Base-by-base conservation (phyloP, 2,888 invertebrate species). In the Eilema depressum region DNA sequence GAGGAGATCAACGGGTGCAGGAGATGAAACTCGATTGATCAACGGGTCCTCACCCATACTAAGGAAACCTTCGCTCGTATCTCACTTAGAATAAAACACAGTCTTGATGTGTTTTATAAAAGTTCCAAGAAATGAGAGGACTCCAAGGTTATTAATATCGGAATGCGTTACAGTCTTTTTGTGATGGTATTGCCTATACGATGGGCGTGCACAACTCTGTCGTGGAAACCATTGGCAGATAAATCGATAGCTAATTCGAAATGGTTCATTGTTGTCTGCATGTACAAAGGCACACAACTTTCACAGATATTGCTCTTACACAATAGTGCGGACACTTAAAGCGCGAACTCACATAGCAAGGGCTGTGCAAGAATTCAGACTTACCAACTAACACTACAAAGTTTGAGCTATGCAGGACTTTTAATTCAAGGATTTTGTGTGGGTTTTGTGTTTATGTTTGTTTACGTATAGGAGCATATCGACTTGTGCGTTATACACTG, bases 191-290 rank as follows among this genome's bases (percentile, higher is more conserved):
- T 60, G 60, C 53, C 60, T 33, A 59, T 69, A 72, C 57, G 70
- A 75, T 75, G 80, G 82, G 80, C 82, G 83, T 75, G 66, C 57
- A 70, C 72, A 69, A 53, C 67, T 65, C 61, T 64, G 74, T 82
- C 90, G 88, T 89, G 91, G 89, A 93, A 91, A 91, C 89, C 89
- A 88, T 91, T 90, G 87, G 87, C 86, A 91, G 93, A 93, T 94
- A 93, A 92, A 93, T 93, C 92, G 92, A 93, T 91, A 87, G 93
- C 92, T 94, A 94, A 94, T 94, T 94, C 90, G 87, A 90, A 94
- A 94, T 90, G 89, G 92, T 89, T 90, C 88, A 94, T 94, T 94
- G 94, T 94, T 94, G 94, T 94, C 92, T 93, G 84, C 85, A 86
- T 84, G 84, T 88, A 92, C 92, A 93, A 94, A 93, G 92, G 91